Base-by-base conservation (phyloP, 2,113 vertebrate species). In the Lucifuga dentata region DNA sequence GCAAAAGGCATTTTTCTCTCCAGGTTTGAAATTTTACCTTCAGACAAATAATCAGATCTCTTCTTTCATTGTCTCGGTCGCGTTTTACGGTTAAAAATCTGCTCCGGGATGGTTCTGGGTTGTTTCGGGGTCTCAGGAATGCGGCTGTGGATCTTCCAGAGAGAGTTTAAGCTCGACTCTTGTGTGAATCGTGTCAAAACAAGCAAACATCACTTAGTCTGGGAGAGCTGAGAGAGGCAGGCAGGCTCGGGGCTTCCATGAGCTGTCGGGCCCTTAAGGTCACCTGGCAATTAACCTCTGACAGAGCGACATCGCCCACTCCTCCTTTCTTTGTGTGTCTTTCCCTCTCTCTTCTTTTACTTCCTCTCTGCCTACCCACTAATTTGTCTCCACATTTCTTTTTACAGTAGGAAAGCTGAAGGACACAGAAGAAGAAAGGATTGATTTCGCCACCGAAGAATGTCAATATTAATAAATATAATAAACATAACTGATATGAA, bases 101-200 rank as follows among this genome's bases (percentile, higher is more conserved):
- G n/a, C 4, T 15, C 33, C 5, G 8, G 20, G n/a, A n/a, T n/a
- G 7, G 21, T 36, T 45, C 2, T 8, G 44, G 68, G 21, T 59
- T 20, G 62, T 45, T 44, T 44, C n/a, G n/a, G 51, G 81, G 62
- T 68, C 81, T 81, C 52, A 85, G 89, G 90, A 92, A 92, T 90
- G 90, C 71, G 61, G 68, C 79, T 69, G 57, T 43, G 69, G 74
- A 83, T 58, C 68, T 80, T 66, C 26, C 2, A 11, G 33, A 32
- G 21, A 1, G 56, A 76, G 66, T 68, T 79, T 84, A 79, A 80
- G 82, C 51, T 59, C 38, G 13, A 67, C 68, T 80, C 78, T 90
- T 91, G 89, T 87, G 89, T 89, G 85, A 92, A 92, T 60, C 57
- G 40, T 90, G 91, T 91, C 90, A 92, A 90, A 92, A 92, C 91